phyloP scores from a whole-genome alignment of 2,888 invertebrate genomes.

The Pristionchus maxplancki region DNA sequence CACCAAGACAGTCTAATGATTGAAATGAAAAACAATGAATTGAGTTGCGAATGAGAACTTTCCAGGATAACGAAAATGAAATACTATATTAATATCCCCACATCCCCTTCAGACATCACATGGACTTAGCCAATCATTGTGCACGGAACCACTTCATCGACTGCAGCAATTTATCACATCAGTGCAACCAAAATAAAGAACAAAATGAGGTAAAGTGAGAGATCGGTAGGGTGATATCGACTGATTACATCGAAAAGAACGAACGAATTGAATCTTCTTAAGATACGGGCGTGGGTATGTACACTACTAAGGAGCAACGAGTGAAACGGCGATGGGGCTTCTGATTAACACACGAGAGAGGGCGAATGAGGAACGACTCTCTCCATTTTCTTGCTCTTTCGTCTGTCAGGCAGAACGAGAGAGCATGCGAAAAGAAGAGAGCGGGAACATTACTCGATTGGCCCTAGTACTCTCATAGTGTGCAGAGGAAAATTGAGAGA shows the following conservation, averaged over 20 bases:
- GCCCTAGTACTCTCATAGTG: neutral
- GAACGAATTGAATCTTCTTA: neutral
- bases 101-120: neutral
- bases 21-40: no score
- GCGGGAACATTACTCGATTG: neutral
- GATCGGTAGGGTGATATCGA: conserved; percentile 12
- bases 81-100: no score
- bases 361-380: neutral
- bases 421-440: neutral
- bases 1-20: no score
- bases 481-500: neutral
- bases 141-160: neutral
- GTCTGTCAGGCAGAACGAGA: neutral
- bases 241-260: neutral
- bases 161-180: conserved; percentile 10
- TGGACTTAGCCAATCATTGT: conserved; percentile 10
- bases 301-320: neutral
- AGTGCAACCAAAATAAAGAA: neutral
- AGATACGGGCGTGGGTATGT: neutral
- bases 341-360: conserved; percentile 5
- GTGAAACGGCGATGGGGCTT: neutral
- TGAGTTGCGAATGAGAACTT: no score
- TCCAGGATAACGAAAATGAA: no score
- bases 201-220: neutral
- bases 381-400: neutral